A percentile compares a stretch with the other conserved stretches of the same genome.
These are phyloP conservation scores for Saccostrea echinata DNA, from an alignment of 1,140 invertebrate genomes.

Conservation along the genomic window DNA sequence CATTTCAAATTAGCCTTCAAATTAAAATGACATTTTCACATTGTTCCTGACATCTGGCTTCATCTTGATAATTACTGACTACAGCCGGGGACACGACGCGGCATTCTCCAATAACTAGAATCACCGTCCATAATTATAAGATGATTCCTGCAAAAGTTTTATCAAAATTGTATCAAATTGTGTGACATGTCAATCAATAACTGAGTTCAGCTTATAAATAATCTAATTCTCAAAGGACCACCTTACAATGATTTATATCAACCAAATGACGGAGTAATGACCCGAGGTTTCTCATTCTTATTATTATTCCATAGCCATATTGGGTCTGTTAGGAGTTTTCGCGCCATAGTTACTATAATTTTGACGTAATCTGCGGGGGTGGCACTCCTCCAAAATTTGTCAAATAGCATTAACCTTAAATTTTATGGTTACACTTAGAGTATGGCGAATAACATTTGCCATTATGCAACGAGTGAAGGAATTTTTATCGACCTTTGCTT, in stretches of 20 bases:
- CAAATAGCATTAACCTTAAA: neutral
- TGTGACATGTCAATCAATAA: slow-evolving; percentile 12
- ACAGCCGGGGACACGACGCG: neutral
- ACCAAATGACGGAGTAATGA: neutral
- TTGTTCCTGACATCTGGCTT: neutral
- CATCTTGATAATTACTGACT: neutral
- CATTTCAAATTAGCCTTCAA: neutral
- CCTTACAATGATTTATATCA: neutral
- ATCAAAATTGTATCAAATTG: slow-evolving; percentile 20
- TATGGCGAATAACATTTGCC: too few relatives aligned
- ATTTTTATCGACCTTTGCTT: too few relatives aligned
- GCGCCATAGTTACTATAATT: neutral
- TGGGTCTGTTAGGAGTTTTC: neutral
- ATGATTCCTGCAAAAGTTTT: slow-evolving; percentile 18
- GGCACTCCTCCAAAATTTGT: neutral
- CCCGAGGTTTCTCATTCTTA: neutral
- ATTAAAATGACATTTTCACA: neutral
- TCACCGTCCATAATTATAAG: neutral
- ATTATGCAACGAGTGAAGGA: too few relatives aligned
- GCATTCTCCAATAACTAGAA: neutral
- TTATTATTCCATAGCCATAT: neutral
- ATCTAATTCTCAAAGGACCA: slow-evolving; percentile 13
- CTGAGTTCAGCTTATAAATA: neutral
- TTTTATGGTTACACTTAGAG: neutral
- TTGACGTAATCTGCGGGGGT: neutral